Conservation (phyloP, 1,140 invertebrate species). For the Probaryconus sp. region DNA sequence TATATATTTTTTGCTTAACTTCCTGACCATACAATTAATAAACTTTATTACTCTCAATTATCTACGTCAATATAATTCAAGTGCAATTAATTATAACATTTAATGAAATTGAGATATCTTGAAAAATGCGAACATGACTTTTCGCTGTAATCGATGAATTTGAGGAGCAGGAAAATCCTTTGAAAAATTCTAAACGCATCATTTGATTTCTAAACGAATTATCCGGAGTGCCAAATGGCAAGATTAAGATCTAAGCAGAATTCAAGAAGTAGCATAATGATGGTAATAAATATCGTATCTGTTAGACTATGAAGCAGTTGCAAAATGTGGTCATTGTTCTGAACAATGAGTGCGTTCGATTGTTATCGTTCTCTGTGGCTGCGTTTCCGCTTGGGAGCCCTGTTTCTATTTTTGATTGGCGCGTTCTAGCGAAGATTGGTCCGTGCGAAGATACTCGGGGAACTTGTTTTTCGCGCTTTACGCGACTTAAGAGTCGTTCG, state of each 20-base stretch:
- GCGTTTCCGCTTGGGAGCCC: slow-evolving; percentile 23
- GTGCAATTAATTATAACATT: too few relatives aligned
- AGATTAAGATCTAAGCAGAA: too few relatives aligned
- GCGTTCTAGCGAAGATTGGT: slow-evolving; percentile 2
- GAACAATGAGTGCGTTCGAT: slow-evolving; percentile 53
- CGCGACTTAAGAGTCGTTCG: slow-evolving; percentile 14
- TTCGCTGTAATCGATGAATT: too few relatives aligned
- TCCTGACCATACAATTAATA: neutral
- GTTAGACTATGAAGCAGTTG: slow-evolving; percentile 49
- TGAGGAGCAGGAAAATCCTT: too few relatives aligned
- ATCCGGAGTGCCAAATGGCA: too few relatives aligned
- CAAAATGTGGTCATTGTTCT: slow-evolving; percentile 54
- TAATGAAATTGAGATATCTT: too few relatives aligned
- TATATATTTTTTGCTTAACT: slow-evolving; percentile 1
- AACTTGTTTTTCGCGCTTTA: slow-evolving; percentile 31
- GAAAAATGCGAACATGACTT: too few relatives aligned
- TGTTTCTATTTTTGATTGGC: slow-evolving; percentile 39
- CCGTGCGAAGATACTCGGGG: neutral
- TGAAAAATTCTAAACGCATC: too few relatives aligned
- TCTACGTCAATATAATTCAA: too few relatives aligned
- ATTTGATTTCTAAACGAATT: too few relatives aligned
- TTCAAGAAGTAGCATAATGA: slow-evolving; percentile 24
- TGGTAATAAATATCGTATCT: slow-evolving; percentile 47
- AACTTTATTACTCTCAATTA: too few relatives aligned
- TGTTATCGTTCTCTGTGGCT: slow-evolving; percentile 30